Percentiles rank a stretch among this genome's conserved stretches.
Evolutionary conservation across 1,140 invertebrate genomes (phyloP).

Genomic region (Drosophila sproati): DNA sequence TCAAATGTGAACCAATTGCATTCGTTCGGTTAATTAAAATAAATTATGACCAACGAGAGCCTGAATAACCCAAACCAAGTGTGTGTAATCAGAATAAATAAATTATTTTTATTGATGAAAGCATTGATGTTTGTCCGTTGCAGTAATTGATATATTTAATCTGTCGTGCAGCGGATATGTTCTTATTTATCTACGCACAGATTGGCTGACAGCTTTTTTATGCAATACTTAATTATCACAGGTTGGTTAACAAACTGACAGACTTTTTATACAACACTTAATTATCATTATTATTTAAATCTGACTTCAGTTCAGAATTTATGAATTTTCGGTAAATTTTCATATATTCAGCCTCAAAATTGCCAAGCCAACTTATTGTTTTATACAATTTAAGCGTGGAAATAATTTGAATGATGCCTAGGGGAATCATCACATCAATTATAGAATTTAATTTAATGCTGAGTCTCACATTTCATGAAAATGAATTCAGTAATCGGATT

Average conservation of each 20-base stretch:
- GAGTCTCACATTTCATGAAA: slow-evolving; percentile 10
- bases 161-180: background rate
- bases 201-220: background rate
- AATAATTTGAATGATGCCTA: too few species aligned
- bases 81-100: background rate
- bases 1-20: background rate
- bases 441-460: slow-evolving; percentile 25
- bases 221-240: background rate
- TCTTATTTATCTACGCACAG: background rate
- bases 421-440: slow-evolving; percentile 1
- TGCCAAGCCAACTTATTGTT: too few species aligned
- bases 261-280: background rate
- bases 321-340: too few species aligned
- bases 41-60: background rate
- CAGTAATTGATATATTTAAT: slow-evolving; percentile 15
- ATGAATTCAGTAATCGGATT: slow-evolving; percentile 41
- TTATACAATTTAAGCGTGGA: too few species aligned
- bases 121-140: background rate
- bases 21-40: background rate
- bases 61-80: background rate
- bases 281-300: background rate
- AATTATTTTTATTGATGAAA: background rate
- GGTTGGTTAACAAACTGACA: background rate
- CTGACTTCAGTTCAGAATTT: background rate
- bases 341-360: too few species aligned